A percentile compares a stretch with the other conserved stretches of the same genome.
Evolutionary conservation across 2,113 vertebrate species (phyloP).

Genomic region (Riparia riparia): DNA sequence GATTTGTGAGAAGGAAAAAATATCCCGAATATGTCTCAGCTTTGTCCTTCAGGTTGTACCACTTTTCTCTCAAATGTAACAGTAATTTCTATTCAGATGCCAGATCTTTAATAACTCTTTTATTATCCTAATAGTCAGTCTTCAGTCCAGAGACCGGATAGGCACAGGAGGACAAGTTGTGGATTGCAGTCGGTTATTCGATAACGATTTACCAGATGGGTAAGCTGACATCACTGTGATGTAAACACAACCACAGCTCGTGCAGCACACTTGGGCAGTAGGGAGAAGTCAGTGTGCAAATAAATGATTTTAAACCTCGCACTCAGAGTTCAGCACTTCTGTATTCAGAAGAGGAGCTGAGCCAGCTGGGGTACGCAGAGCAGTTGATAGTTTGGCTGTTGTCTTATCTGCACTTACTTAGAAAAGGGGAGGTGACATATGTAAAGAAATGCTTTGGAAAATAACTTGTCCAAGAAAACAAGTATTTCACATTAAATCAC

Average conservation of each 20-base stretch:
- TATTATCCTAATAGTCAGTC: constrained; percentile 87
- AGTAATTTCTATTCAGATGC: background rate
- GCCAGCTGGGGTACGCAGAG: background rate
- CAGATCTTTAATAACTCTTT: constrained; percentile 45
- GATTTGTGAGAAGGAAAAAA: background rate
- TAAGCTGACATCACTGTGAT: constrained; percentile 69
- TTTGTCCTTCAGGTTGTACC: background rate
- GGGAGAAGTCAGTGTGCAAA: background rate
- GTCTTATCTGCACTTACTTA: background rate
- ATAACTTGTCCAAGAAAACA: background rate
- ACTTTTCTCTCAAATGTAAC: background rate
- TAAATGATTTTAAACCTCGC: background rate
- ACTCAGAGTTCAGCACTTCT: background rate
- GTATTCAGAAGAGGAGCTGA: background rate
- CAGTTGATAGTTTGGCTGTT: background rate
- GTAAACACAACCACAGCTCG: background rate
- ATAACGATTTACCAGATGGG: constrained; percentile 96
- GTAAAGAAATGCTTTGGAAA: background rate
- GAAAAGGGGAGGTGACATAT: background rate
- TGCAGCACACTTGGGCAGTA: background rate
- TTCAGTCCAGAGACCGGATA: constrained; percentile 95
- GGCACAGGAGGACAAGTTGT: constrained; percentile 93
- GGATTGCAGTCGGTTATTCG: constrained; percentile 94
- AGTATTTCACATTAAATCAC: background rate
- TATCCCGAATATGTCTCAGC: background rate